Evolutionary conservation across 2,113 vertebrate species (phyloP), one percentile per base, ranked within the genome.

Genomic region (Chascanopsetta lugubris): DNA sequence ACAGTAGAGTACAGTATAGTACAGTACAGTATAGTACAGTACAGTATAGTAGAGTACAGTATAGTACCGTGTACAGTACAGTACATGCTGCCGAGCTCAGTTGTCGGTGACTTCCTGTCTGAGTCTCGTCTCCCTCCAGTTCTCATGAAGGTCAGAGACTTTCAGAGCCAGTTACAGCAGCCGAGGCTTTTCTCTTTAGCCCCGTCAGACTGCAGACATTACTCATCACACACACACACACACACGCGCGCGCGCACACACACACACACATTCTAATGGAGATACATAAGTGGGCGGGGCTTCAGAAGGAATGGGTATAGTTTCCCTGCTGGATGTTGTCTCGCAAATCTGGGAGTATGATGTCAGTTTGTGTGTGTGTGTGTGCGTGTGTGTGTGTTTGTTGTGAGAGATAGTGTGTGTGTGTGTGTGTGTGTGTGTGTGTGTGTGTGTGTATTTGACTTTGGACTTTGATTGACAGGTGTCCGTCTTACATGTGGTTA

Each of bases 91-190:
- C n/a, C n/a, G n/a, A n/a, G n/a, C n/a, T n/a, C n/a, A n/a, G n/a
- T n/a, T n/a, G n/a, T n/a, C n/a, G n/a, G n/a, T n/a, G n/a, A n/a
- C 48, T 9, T n/a, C 17, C 30, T 61, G 65, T 79, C 84, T 83
- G 69, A 42, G 2, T 40, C 29, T 20, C 49, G n/a, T 8, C 25
- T 61, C 27, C 47, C 51, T 79, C 66, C 47, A 48, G 67, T 81
- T 79, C 54, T 36, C 54, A 27, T 27, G 74, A 80, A 87, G 77
- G 81, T 72, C 72, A 65, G 21, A 0, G 0, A 46, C 20, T 38
- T 79, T 54, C 42, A 8, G 32, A 72, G 38, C 11, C 22, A 36
- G 6, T n/a, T n/a, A 51, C 59, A 46, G 40, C 20, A 69, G 42
- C 32, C 26, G 32, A 73, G 64, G 70, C 24, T 57, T 68, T n/a